Conservation (phyloP, 2,797 vertebrate species). For the Adrianichthys oophorus region DNA sequence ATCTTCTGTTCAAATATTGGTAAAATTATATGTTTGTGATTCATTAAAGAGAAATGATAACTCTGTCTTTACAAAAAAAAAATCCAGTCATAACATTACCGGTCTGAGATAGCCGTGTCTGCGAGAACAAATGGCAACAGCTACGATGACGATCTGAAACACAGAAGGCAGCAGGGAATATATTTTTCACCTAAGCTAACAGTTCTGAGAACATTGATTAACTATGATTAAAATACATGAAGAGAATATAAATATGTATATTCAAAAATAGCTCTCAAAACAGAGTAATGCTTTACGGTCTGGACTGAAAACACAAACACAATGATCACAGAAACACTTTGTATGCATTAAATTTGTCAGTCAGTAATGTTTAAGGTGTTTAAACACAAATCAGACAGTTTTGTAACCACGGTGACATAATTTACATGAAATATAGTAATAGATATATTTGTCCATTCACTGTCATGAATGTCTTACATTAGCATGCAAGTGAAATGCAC, state of each 20-base stretch:
- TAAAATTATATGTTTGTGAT: constrained; percentile 27
- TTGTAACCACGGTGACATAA: constrained; percentile 32
- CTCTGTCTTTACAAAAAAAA: constrained; percentile 9
- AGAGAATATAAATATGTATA: constrained; percentile 36
- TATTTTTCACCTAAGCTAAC: constrained; percentile 25
- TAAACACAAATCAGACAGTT: constrained; percentile 29
- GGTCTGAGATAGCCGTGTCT: constrained; percentile 8
- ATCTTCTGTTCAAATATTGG: constrained; percentile 27
- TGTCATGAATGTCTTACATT: constrained; percentile 9
- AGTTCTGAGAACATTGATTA: constrained; percentile 34
- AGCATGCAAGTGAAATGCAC: constrained; percentile 1
- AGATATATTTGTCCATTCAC: constrained; percentile 27
- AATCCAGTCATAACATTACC: constrained; percentile 25
- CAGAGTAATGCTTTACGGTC: constrained; percentile 12
- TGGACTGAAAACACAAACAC: constrained; percentile 4
- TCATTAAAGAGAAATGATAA: constrained; percentile 40
- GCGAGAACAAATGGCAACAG: background rate
- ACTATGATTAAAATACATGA: constrained; percentile 16
- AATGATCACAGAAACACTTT: constrained; percentile 28
- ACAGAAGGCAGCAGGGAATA: constrained; percentile 5
- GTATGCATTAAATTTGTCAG: constrained; percentile 30
- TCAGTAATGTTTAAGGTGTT: constrained; percentile 21
- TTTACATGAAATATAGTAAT: constrained; percentile 44
- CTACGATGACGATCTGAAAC: constrained; percentile 10
- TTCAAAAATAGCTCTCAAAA: constrained; percentile 23